phyloP scores from a whole-genome alignment of 2,888 invertebrate species.

The Drosophila leonis region DNA sequence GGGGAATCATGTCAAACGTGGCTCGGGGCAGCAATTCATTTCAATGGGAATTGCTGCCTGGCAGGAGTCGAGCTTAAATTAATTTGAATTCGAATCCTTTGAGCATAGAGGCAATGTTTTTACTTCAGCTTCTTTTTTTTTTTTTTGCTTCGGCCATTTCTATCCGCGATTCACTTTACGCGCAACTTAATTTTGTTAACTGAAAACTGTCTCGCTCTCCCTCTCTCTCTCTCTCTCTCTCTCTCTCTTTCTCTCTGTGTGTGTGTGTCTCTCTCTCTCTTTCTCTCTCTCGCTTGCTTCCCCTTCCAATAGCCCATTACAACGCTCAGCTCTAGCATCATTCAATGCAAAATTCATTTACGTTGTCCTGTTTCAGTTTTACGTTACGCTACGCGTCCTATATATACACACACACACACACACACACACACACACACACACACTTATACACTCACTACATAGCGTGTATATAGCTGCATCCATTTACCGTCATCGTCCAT shows the following conservation, averaged over 20 bases:
- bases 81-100: conserved; percentile 11
- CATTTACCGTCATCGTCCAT: conserved; percentile 64
- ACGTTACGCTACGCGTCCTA: conserved; percentile 76
- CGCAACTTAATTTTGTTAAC: conserved; percentile 19
- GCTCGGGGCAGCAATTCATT: not conserved
- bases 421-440: conserved; percentile 13
- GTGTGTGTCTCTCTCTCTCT: not conserved
- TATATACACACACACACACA: conserved; percentile 50
- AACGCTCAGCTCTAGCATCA: conserved; percentile 58
- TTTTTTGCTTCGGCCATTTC: not conserved
- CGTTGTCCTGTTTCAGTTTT: conserved; percentile 78
- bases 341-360: conserved; percentile 80
- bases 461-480: conserved; percentile 29
- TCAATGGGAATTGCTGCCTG: not conserved
- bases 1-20: conserved; percentile 5
- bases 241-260: not conserved
- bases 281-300: conserved; percentile 1
- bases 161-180: conserved; percentile 10
- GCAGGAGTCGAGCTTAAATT: conserved; percentile 15
- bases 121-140: not conserved
- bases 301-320: conserved; percentile 15
- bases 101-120: conserved; percentile 1
- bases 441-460: not conserved
- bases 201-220: not conserved
- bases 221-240: not conserved